Base-by-base conservation (phyloP, 2,888 invertebrate genomes). In the Bugulina stolonifera region DNA sequence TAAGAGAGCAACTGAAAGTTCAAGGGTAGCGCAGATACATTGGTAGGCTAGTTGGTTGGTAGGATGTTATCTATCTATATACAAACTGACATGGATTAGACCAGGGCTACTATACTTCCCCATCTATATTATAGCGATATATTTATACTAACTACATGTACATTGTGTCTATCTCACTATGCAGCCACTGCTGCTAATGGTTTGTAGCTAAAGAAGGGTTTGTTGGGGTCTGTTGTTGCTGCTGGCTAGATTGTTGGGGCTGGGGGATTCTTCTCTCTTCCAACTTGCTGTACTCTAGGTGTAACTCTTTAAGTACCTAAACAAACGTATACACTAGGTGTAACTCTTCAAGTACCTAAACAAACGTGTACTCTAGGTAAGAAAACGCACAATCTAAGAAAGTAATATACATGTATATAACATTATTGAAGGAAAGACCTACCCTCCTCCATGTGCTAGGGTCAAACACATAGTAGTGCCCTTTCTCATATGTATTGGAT, bases 381-480 rank as follows among this genome's bases (percentile, higher is more conserved):
- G n/a, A n/a, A n/a, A 43, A 18, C 43, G 5, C 10, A 43, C 18
- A 43, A 43, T 43, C 18, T 43, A 43, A 43, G 43, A 10, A 18
- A 43, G 43, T 10, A 43, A 43, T 10, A 18, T 10, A 43, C 5
- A 18, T 10, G 43, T 43, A 43, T 43, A 43, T 43, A 10, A 10
- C 43, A 43, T 18, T 18, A 43, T 10, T 5, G 43, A 43, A 43
- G 57, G 57, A 5, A 57, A 57, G 5, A n/a, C 57, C n/a, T 32
- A 96, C 94, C 89, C 97, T 98, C 85, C 97, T 89, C 98, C 99
- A 99, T 87, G 93, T 96, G 87, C 94, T 93, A 83, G 94, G 94
- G 88, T 99, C 99, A 86, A 99, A 99, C 87, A 96, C 96, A 88
- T 94, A 97, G 88, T 99, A 99, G 81, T 96, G 97, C 87, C 98